Evolutionary conservation across 1,140 invertebrate genomes (phyloP), one percentile per base, ranked within the genome.

Genomic region (Anastrepha ludens): DNA sequence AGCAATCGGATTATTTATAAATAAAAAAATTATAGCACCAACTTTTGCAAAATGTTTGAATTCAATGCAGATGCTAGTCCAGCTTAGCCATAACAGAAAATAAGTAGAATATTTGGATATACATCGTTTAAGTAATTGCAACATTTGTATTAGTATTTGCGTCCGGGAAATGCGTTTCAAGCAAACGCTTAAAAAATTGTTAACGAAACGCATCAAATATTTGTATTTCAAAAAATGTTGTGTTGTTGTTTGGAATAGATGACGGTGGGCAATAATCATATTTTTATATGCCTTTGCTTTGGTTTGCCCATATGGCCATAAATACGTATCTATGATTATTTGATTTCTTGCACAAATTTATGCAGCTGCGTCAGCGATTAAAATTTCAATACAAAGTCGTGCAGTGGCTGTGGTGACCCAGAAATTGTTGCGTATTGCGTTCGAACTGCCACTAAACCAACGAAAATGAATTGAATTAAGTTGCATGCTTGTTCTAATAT

Each of bases 301-400:
- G 11, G n/a, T 20, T 20, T 20, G 55, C 7, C 17, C n/a, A 17
- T n/a, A 13, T 7, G 0, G 8, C 7, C 47, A 78, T 29, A 81
- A 13, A 55, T 50, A 47, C 44, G 44, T 81, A 74, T 74, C 44
- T 74, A 47, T 74, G 39, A 50, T 47, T 74, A 47, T 44, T 74
- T 3, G 47, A 13, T 50, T 55, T 55, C 44, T 81, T 81, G 47
- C 74, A 50, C 55, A 55, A 81, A 81, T 81, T 81, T 81, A 81
- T 81, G 74, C 74, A 81, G 74, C 74, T 81, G 74, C 74, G 44
- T 81, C 47, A 81, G 20, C 74, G 74, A n/a, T 81, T 55, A 20
- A 50, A n/a, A 81, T 81, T 81, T 55, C 74, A 81, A 81, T n/a
- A 81, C 29, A 67, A 81, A 81, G 47, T 81, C 74, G 74, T 81